Conservation (phyloP, 2,113 vertebrate genomes). For the Motacilla tschutschensis region DNA sequence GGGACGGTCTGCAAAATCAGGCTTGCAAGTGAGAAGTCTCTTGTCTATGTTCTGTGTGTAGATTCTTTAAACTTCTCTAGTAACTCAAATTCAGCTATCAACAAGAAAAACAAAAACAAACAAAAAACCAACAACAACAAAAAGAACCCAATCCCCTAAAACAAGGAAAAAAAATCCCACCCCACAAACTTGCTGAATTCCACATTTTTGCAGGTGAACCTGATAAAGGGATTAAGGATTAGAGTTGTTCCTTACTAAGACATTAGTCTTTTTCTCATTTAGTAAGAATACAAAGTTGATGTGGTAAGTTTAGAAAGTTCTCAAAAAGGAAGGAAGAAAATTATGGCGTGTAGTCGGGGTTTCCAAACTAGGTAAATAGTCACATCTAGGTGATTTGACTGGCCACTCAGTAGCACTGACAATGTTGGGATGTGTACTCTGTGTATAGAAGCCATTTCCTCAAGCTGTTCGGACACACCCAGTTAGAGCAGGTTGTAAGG, state of each 20-base stretch:
- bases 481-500: not conserved
- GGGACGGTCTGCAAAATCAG: not conserved
- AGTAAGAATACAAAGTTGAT: not conserved
- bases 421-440: not conserved
- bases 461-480: not conserved
- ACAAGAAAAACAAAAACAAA: not conserved
- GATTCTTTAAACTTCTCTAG: not conserved
- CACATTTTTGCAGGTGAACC: not conserved
- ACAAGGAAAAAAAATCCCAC: not conserved
- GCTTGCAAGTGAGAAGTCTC: not conserved
- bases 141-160: not conserved
- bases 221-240: not conserved
- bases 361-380: not conserved
- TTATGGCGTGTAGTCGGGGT: rapidly evolving
- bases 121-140: not conserved
- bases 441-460: not conserved
- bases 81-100: not conserved
- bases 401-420: not conserved
- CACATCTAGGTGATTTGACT: not conserved
- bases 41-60: not conserved
- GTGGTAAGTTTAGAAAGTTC: not conserved
- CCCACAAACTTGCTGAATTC: not conserved
- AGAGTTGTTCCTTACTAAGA: not conserved
- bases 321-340: not conserved
- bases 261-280: not conserved